A percentile compares a stretch with the other conserved stretches of the same genome.
These are phyloP conservation scores for Euproctis similis DNA, from an alignment of 2,888 invertebrate species.

Conservation along the genomic window DNA sequence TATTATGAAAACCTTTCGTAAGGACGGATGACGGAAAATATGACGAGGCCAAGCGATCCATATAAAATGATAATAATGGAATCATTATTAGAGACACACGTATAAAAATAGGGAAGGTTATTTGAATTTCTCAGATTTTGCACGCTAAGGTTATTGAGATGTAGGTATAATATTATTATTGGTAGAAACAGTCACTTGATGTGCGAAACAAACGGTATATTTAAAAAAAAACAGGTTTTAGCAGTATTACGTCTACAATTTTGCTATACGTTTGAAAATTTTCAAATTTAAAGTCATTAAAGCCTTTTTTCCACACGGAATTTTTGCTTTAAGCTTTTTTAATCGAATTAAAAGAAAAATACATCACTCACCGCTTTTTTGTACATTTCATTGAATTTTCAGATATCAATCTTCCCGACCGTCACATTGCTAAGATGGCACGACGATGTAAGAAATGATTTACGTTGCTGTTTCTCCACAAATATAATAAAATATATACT, in stretches of 20 bases:
- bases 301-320: too few species aligned
- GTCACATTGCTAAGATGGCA: conserved; percentile 1
- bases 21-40: conserved; percentile 1
- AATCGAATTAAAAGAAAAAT: neutral
- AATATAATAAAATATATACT: conserved; percentile 4
- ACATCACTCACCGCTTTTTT: conserved; percentile 12
- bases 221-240: too few species aligned
- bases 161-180: too few species aligned
- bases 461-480: neutral
- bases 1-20: conserved; percentile 1
- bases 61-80: conserved; percentile 2
- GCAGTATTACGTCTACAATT: too few species aligned
- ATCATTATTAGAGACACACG: conserved; percentile 1
- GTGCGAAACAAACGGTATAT: too few species aligned
- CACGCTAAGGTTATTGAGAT: too few species aligned
- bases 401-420: conserved; percentile 4
- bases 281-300: too few species aligned
- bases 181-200: too few species aligned
- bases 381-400: conserved; percentile 8
- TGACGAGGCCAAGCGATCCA: conserved; percentile 4
- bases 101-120: neutral
- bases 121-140: too few species aligned
- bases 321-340: too few species aligned
- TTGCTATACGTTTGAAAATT: too few species aligned
- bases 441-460: too few species aligned